Conservation (phyloP, 2,888 invertebrate species). For the Macrosoma leucophasiata region DNA sequence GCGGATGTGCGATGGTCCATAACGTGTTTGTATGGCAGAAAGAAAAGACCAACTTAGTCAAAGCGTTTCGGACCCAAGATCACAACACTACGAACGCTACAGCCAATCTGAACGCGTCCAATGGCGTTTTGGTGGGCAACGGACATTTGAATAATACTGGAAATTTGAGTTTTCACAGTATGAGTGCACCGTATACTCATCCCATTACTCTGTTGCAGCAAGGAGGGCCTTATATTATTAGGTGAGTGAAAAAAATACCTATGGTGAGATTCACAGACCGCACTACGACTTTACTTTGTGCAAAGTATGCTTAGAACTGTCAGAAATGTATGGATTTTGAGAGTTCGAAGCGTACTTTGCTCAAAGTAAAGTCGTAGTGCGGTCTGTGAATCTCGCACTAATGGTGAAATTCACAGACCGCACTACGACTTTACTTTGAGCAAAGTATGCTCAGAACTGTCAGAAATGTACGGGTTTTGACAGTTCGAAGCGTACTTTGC, state of each 20-base stretch:
- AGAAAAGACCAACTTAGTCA: constrained; percentile 89
- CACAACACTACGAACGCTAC: constrained; percentile 39
- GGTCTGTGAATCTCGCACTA: too few species aligned
- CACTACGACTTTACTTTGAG: too few species aligned
- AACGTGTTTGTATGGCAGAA: constrained; percentile 96
- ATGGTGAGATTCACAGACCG: too few species aligned
- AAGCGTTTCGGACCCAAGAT: constrained; percentile 68
- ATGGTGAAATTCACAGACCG: too few species aligned
- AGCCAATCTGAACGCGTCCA: constrained; percentile 48
- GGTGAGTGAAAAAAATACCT: constrained; percentile 48
- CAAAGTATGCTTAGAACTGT: too few species aligned
- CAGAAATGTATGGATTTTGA: too few species aligned
- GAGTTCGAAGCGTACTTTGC: too few species aligned
- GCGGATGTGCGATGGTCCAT: constrained; percentile 95
- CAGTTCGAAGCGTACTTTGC: too few species aligned
- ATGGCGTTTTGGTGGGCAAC: constrained; percentile 56
- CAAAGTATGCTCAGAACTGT: too few species aligned
- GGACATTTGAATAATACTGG: constrained; percentile 61
- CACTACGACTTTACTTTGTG: too few species aligned
- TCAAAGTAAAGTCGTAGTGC: too few species aligned
- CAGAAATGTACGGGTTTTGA: too few species aligned
- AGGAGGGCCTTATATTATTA: constrained; percentile 75
- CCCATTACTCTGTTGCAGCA: constrained; percentile 67
- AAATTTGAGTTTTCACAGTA: constrained; percentile 61
- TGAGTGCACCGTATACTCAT: constrained; percentile 58